Percentiles rank a stretch among this genome's conserved stretches.
phyloP scores from a whole-genome alignment of 1,140 invertebrate genomes.

The Trypoxylus dichotomus region DNA sequence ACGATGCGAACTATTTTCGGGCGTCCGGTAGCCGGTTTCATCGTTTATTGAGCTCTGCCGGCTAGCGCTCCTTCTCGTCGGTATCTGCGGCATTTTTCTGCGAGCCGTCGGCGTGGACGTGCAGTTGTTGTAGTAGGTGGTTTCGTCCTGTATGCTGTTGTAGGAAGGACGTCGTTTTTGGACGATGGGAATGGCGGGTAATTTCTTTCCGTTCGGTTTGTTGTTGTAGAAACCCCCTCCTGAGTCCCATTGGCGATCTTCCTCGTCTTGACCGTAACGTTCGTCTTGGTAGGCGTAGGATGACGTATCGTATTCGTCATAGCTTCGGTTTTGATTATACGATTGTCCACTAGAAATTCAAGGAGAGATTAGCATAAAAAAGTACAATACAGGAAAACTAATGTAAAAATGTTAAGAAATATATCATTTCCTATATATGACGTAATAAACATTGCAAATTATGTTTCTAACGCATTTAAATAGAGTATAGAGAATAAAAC shows the following conservation, averaged over 20 bases:
- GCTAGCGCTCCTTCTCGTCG: slow-evolving; percentile 43
- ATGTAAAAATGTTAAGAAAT: too few species aligned
- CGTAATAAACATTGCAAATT: too few species aligned
- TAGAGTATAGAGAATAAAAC: too few species aligned
- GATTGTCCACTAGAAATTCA: slow-evolving; percentile 34
- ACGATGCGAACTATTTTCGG: slow-evolving; percentile 43
- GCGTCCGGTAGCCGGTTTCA: slow-evolving; percentile 43
- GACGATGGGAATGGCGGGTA: slow-evolving; percentile 51
- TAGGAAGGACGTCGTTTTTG: slow-evolving; percentile 56
- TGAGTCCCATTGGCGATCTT: slow-evolving; percentile 71
- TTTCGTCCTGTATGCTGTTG: neutral
- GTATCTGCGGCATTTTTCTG: slow-evolving; percentile 51
- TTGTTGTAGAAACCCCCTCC: slow-evolving; percentile 56
- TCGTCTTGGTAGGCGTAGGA: slow-evolving; percentile 58
- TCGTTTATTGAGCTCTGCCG: slow-evolving; percentile 47
- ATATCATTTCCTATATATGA: too few species aligned
- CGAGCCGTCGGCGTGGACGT: slow-evolving; percentile 44
- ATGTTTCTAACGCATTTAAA: too few species aligned
- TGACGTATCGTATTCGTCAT: slow-evolving; percentile 60
- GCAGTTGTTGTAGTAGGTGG: slow-evolving; percentile 27
- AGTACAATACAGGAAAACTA: too few species aligned
- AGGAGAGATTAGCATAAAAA: neutral
- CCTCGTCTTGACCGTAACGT: slow-evolving; percentile 66
- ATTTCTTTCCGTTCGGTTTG: slow-evolving; percentile 47
- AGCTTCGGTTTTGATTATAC: slow-evolving; percentile 44